Base-by-base conservation (phyloP, 2,797 vertebrate species). In the Hydrophis major region DNA sequence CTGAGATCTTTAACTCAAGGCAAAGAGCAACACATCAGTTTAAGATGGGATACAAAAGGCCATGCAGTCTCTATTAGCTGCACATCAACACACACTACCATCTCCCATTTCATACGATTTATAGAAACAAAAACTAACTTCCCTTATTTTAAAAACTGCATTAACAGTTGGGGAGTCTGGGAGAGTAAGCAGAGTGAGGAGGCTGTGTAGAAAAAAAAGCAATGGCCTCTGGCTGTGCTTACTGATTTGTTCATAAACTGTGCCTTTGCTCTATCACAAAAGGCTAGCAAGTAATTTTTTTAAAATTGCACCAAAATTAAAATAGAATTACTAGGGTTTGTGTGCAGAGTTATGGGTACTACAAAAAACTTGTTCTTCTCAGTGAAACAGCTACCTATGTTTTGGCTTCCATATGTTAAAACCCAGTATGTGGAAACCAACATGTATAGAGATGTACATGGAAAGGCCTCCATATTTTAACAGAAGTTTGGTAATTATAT, bases 1-100 rank as follows among this genome's bases (percentile, higher is more conserved):
- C 96, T 97, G 96, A 97, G 96, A 96, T 97, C 98, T 97, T 98
- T 97, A 98, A 98, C 97, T 98, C 97, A 90, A 97, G 97, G 98
- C 97, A 97, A 97, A 96, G 95, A 97, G 94, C 95, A 96, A 95
- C 96, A 95, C 96, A 95, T 96, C 96, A 96, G 96, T 95, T 94
- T 96, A 93, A 63, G 0, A 89, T 63, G 92, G 5, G 93, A 94
- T 95, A 94, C 95, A 96, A 94, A 1, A 0, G 92, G 88, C 95
- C 95, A 94, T 92, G 92, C 94, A 95, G 92, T 27, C 95, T 91
- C 92, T 93, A 61, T 89, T 88, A 88, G 89, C 16, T 88, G 94
- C 87, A 32, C 90, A 87, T 88, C 86, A 94, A 93, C 92, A 95
- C 94, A 96, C 14, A 50, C 22, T 22, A 61, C 47, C 87, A 47